A percentile compares a stretch with the other conserved stretches of the same genome.
Evolutionary conservation across 2,797 vertebrate genomes (phyloP).

Genomic region (Chaetophractus vellerosus): DNA sequence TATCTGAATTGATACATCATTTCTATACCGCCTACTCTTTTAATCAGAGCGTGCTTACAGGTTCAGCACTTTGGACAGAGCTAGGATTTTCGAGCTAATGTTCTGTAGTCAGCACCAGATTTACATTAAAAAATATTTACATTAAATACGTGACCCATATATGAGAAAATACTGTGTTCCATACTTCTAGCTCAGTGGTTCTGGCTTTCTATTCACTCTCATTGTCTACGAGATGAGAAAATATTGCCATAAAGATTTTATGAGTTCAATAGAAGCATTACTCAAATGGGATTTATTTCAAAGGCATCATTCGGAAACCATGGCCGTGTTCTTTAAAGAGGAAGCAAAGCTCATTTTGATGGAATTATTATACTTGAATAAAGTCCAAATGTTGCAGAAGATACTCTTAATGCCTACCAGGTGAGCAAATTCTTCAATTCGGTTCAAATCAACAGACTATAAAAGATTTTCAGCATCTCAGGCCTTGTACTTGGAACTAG

Average conservation of each 20-base stretch:
- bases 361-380: slow-evolving; percentile 54
- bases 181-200: slow-evolving; percentile 62
- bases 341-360: slow-evolving; percentile 58
- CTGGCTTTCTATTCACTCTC: slow-evolving; percentile 47
- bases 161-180: slow-evolving; percentile 58
- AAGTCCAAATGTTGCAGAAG: slow-evolving; percentile 65
- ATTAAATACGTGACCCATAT: slow-evolving; percentile 71
- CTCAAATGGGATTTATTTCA: slow-evolving; percentile 82
- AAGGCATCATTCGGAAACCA: slow-evolving; percentile 64
- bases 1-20: slow-evolving; percentile 12
- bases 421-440: slow-evolving; percentile 66
- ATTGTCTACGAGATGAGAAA: slow-evolving; percentile 72
- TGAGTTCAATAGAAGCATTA: slow-evolving; percentile 83
- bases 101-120: slow-evolving; percentile 47
- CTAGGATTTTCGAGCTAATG: slow-evolving; percentile 22
- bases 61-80: slow-evolving; percentile 81
- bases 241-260: slow-evolving; percentile 84
- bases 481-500: slow-evolving; percentile 35
- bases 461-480: slow-evolving; percentile 37
- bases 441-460: slow-evolving; percentile 47
- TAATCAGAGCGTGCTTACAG: slow-evolving; percentile 63
- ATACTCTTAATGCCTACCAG: slow-evolving; percentile 43
- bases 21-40: slow-evolving; percentile 69
- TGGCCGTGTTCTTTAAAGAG: slow-evolving; percentile 72
- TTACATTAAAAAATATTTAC: slow-evolving; percentile 77